Base-by-base conservation (phyloP, 2,113 vertebrate species). In the Dermatemys mawii region DNA sequence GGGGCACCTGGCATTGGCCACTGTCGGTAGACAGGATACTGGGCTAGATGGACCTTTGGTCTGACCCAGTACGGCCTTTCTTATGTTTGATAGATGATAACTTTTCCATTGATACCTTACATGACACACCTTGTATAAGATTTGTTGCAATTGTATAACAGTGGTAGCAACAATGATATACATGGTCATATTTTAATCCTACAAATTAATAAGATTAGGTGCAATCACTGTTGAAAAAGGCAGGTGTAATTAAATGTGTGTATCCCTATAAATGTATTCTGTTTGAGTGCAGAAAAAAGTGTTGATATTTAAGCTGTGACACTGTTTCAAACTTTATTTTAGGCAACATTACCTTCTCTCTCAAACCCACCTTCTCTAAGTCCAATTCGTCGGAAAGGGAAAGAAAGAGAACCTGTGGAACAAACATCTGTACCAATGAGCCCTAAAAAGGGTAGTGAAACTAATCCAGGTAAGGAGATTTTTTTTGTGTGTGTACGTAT, bases 381-480 rank as follows among this genome's bases (percentile, higher is more conserved):
- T 93, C 99, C 99, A 0, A 99, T 99, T 90, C 98, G 99, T 57
- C 98, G 99, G 57, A 99, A 99, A 91, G 99, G 99, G 41, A 99
- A 99, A 90, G 99, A 99, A 80, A 99, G 98, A 83, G 99, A 99
- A 7, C 55, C 94, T 1, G 96, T 86, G 0, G 99, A 99, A 53
- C 98, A 98, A 57, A 93, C 97, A 1, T 92, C 98, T 46, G 98
- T 98, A 8, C 99, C 99, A 0, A 97, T 99, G 98, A 99, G 99
- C 91, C 99, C 99, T 90, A 99, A 99, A 97, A 99, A 99, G 93
- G 97, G 97, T 75, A 97, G 90, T 5, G 99, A 99, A 81, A 80
- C 97, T 26, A 99, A 98, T 96, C 95, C 99, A 96, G 99, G 99
- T 99, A 98, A 26, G 96, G 19, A 11, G 63, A 9, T 11, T 3